Evolutionary conservation across 2,888 invertebrate genomes (phyloP).

Genomic region (Erebia epiphron): DNA sequence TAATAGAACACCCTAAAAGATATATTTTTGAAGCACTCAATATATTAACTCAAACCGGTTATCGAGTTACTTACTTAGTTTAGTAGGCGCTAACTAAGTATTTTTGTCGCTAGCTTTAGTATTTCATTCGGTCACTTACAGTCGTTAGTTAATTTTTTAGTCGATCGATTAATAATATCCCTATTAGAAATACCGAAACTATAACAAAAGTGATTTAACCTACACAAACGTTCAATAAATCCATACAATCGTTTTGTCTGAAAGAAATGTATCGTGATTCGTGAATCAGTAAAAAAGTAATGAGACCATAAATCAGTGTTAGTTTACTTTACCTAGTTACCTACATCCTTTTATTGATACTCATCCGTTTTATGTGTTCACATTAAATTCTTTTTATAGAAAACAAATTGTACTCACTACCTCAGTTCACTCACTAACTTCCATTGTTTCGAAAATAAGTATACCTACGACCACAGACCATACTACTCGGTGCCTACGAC

Average conservation of each 20-base stretch:
- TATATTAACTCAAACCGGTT: too few relatives aligned
- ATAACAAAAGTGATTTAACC: not conserved
- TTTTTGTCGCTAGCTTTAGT: too few relatives aligned
- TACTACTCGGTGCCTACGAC: too few relatives aligned
- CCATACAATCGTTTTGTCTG: not conserved
- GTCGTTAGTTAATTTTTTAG: too few relatives aligned
- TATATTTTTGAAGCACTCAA: too few relatives aligned
- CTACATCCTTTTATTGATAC: conserved; percentile 16
- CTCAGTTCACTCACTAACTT: not conserved
- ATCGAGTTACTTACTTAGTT: too few relatives aligned
- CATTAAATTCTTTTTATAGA: conserved; percentile 2
- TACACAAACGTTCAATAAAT: not conserved
- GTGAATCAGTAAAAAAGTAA: conserved; percentile 11
- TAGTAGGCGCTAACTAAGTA: too few relatives aligned
- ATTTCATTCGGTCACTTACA: too few relatives aligned
- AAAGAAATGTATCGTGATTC: conserved; percentile 9
- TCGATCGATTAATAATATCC: too few relatives aligned
- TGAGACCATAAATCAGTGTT: conserved; percentile 7
- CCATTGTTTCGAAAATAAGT: not conserved
- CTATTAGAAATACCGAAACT: not conserved
- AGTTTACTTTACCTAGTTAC: conserved; percentile 17
- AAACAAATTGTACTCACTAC: not conserved
- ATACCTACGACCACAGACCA: too few relatives aligned
- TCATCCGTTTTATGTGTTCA: not conserved
- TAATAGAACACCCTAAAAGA: too few relatives aligned